Evolutionary conservation across 37 sponge, comb jelly and placozoan species (phyloP).

Genomic region (Halisarca cf. caerulea): DNA sequence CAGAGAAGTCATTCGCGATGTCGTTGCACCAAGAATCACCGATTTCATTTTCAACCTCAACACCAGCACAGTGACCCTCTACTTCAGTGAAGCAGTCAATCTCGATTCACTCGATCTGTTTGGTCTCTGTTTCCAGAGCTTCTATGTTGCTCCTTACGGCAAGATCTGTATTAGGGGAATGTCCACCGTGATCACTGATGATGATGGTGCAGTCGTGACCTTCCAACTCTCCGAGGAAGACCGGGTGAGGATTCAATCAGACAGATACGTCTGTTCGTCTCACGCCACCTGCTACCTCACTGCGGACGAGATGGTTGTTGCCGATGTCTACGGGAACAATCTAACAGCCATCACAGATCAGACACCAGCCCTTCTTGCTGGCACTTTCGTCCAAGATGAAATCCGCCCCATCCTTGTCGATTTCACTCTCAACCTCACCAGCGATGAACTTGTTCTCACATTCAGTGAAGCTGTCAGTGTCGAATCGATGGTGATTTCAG

Average conservation of each 20-base stretch:
- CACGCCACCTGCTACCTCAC: conserved; percentile 54
- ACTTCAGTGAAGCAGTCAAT: conserved; percentile 69
- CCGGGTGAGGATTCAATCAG: conserved; percentile 34
- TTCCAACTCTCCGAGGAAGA: conserved; percentile 30
- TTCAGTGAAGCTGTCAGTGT: conserved; percentile 49
- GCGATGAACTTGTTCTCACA: conserved; percentile 30
- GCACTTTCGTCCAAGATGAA: conserved; percentile 4
- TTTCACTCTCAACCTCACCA: conserved; percentile 40
- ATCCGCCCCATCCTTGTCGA: conserved; percentile 19
- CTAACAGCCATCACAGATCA: conserved; percentile 16
- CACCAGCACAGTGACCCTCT: conserved; percentile 44
- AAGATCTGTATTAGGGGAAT: conserved; percentile 44
- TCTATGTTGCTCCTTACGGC: conserved; percentile 36
- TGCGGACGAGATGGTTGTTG: conserved; percentile 7
- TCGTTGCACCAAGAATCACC: conserved; percentile 44
- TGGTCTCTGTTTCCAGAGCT: conserved; percentile 55
- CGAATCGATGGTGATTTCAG: background rate
- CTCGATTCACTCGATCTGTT: conserved; percentile 29
- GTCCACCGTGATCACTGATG: conserved; percentile 18
- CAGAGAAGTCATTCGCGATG: conserved; percentile 52
- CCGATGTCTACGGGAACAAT: conserved; percentile 47
- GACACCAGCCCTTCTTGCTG: conserved; percentile 33
- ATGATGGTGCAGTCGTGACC: conserved; percentile 26
- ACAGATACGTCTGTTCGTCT: conserved; percentile 32
- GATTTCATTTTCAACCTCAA: conserved; percentile 63